phyloP scores from a whole-genome alignment of 30 jellyfish, hydroid and myxozoan species.

The Haliclystus octoradiatus region DNA sequence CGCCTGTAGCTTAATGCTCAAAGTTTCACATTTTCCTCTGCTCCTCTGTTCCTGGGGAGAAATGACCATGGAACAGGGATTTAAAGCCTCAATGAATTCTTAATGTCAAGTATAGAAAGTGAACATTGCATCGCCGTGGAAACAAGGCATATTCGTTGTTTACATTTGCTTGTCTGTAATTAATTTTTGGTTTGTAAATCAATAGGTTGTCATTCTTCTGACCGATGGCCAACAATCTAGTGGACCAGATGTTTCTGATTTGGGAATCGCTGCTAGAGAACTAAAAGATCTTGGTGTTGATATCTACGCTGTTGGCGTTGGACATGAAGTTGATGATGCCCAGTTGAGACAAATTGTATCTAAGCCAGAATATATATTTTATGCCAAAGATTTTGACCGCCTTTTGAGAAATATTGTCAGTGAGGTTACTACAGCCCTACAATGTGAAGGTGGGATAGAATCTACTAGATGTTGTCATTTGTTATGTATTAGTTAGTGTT shows the following conservation, averaged over 20 bases:
- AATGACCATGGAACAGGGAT: no score
- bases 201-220: conserved; percentile 67
- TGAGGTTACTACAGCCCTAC: conserved; percentile 56
- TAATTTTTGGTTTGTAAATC: no score
- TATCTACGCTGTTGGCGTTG: conserved; percentile 74
- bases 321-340: conserved; percentile 57
- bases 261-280: conserved; percentile 30
- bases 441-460: conserved; percentile 52
- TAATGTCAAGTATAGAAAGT: no score
- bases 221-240: conserved; percentile 86
- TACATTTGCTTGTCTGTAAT: no score
- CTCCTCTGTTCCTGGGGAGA: no score
- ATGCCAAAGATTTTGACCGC: conserved; percentile 60
- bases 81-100: no score
- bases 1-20: no score
- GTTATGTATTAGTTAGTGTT: no score
- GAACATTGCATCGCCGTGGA: no score
- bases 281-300: conserved; percentile 62
- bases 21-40: no score
- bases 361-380: conserved; percentile 54
- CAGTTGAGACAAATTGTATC: conserved; percentile 58
- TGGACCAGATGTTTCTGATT: conserved; percentile 52
- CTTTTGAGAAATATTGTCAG: conserved; percentile 25
- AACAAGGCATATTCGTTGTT: no score
- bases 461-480: background rate